phyloP scores from a whole-genome alignment of 23 tunicate genomes.

The Halocynthia roretzi region DNA sequence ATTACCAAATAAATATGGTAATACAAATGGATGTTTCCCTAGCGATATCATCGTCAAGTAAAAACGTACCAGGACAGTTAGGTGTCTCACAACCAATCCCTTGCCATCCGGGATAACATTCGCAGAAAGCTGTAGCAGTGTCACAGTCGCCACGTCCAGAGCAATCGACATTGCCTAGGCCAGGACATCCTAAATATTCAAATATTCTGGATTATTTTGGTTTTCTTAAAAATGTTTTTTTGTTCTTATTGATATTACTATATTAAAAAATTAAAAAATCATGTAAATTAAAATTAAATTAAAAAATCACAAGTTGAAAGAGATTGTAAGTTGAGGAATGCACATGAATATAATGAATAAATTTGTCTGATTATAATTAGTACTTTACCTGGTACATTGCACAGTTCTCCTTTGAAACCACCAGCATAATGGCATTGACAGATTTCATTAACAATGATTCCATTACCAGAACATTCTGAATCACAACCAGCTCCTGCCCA shows the following conservation, averaged over 20 bases:
- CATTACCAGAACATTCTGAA: slow-evolving; percentile 34
- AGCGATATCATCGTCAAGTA: background rate
- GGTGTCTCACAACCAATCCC: slow-evolving; percentile 28
- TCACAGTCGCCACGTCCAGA: slow-evolving; percentile 33
- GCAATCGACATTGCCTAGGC: slow-evolving; percentile 2
- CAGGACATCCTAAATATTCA: slow-evolving; percentile 22
- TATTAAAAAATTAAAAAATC: too few species aligned
- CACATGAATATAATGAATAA: too few species aligned
- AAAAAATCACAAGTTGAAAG: too few species aligned
- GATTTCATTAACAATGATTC: slow-evolving; percentile 7
- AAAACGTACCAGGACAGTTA: slow-evolving; percentile 16
- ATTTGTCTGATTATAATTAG: background rate
- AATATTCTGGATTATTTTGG: too few species aligned
- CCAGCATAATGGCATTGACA: slow-evolving; percentile 1
- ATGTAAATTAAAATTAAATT: too few species aligned
- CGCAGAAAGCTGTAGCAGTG: slow-evolving; percentile 18
- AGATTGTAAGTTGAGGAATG: too few species aligned
- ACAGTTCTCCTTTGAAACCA: slow-evolving; percentile 24
- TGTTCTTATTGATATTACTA: too few species aligned
- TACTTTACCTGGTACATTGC: slow-evolving; percentile 16
- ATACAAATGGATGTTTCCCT: background rate
- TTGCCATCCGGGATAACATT: slow-evolving; percentile 27
- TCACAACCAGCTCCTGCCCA: slow-evolving; percentile 32
- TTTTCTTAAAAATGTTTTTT: too few species aligned
- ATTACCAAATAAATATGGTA: background rate